Evolutionary conservation across 2,888 invertebrate genomes (phyloP), one percentile per base, ranked within the genome.

Genomic region (Eupeodes latifasciatus): DNA sequence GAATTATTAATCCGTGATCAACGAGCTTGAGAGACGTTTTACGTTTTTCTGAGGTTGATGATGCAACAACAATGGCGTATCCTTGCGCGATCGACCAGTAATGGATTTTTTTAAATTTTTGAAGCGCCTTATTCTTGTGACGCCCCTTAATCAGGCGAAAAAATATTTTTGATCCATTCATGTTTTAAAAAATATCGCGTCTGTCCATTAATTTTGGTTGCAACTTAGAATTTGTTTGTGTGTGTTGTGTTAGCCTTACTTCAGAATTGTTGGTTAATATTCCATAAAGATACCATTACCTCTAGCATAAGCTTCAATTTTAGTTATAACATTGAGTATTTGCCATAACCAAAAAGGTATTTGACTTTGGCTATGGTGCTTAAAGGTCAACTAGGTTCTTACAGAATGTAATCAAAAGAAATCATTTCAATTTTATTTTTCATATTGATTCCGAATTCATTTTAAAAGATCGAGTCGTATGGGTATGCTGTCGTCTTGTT

Each of bases 1-100:
- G 84, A 87, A 81, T 87, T 87, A 87, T 84, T 81, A 87, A 87
- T 87, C 87, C 84, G 77, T 84, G 87, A 84, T 87, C 87, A 87
- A 87, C 84, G 67, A 87, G 87, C 77, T 87, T 47, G 40, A 53
- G 61, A 72, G 76, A 79, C 53, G 67, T 55, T 66, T 27, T 14
- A 40, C 5, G 40, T 71, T 72, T 47, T 27, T 14, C 27, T 27
- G 59, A 53, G 0, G 16, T 12, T 12, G 62, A 85, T 80, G 80
- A 80, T 57, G 74, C 57, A 27, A 27, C 27, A 10, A 3, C 19
- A 19, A 53, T 27, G 66, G 53, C 27, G 49, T 55, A 64, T 44
- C 71, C 59, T 72, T 84, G 76, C 67, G 81, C 61, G 83, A 74
- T 80, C 71, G 72, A 80, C 80, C 53, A 67, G 76, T 77, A 84